Evolutionary conservation across 1,140 invertebrate genomes (phyloP), one percentile per base, ranked within the genome.

Genomic region (Leptopilina clavipes): DNA sequence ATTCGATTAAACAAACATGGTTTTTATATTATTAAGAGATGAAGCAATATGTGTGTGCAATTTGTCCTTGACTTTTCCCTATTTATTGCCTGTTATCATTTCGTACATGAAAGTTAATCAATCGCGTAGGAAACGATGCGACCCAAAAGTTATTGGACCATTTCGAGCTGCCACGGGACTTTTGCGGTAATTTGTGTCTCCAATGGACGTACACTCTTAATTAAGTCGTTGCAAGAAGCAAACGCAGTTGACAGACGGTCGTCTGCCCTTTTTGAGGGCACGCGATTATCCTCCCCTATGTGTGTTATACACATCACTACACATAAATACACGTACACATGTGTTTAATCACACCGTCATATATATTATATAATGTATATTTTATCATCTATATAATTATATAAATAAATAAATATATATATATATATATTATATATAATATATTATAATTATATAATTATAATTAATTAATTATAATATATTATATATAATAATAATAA

Each of bases 221-320:
- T 83, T 83, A 83, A 83, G 78, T 76, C 73, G 18, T 31, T 44
- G 78, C 78, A 83, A 83, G 82, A 83, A 83, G 74, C 71, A 78
- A 54, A 75, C 59, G 77, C 74, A 71, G 77, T 79, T 78, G 77
- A 82, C 70, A 75, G 76, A 77, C 72, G 74, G 56, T 70, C 40
- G 59, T 75, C 43, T 70, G 59, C 59, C 59, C 59, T 70, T 65
- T 70, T 48, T 17, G 59, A 44, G 70, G 56, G 56, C 56, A 44
- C 54, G 43, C 37, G 73, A 74, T 65, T 59, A 65, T 70, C 44
- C n/a, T 65, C 73, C 54, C 73, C 18, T 40, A 31, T 7, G n/a
- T 11, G 73, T 25, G 73, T 5, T 31, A 31, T 45, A 31, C 59
- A 7, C 71, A 45, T 54, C 17, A 37, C 12, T 44, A 73, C 59